Conservation (phyloP, 2,888 invertebrate species). For the Noctua janthina region DNA sequence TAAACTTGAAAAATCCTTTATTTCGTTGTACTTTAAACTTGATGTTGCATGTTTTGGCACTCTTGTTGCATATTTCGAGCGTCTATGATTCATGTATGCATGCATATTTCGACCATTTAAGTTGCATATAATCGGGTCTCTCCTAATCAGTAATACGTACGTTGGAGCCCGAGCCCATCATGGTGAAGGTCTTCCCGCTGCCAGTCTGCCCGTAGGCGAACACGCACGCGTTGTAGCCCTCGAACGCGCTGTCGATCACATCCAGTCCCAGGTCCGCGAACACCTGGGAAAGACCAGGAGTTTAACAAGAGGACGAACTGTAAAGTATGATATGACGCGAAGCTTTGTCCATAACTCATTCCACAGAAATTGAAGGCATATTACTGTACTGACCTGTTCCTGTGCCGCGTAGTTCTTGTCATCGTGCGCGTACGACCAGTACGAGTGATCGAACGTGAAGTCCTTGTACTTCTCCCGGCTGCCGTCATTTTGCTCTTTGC, state of each 20-base stretch:
- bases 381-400: constrained; percentile 90
- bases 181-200: constrained; percentile 97
- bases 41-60: background rate
- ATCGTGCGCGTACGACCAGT: constrained; percentile 94
- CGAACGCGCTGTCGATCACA: constrained; percentile 95
- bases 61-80: background rate
- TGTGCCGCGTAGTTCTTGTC: constrained; percentile 95
- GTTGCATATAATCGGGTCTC: background rate
- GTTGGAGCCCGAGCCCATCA: constrained; percentile 96
- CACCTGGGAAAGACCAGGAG: constrained; percentile 83
- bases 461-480: constrained; percentile 94
- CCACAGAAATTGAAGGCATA: too few species aligned
- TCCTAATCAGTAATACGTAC: constrained; percentile 80
- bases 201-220: constrained; percentile 98
- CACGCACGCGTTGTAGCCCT: constrained; percentile 97
- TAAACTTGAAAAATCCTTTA: background rate
- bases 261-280: constrained; percentile 94
- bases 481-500: constrained; percentile 89
- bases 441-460: constrained; percentile 97
- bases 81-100: background rate
- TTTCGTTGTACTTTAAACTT: background rate
- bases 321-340: background rate
- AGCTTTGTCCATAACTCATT: too few species aligned
- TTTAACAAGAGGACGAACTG: background rate
- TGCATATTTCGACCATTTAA: background rate